Evolutionary conservation across 2,113 vertebrate genomes (phyloP).

Genomic region (Willisornis vidua): DNA sequence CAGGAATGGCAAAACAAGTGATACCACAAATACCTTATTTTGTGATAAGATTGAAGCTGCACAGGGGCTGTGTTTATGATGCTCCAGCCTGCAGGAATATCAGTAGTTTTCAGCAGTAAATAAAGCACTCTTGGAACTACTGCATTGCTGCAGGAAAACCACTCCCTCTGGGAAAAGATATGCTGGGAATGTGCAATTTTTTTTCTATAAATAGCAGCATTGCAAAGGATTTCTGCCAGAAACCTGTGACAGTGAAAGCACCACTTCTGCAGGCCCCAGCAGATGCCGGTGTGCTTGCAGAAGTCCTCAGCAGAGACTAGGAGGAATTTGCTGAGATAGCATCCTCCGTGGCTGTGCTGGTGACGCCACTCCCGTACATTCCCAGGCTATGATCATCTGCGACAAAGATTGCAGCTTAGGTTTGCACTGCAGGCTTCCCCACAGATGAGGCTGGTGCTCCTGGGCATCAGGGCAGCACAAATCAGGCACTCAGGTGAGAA

Average conservation of each 20-base stretch:
- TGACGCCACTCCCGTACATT: not conserved
- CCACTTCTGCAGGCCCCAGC: not conserved
- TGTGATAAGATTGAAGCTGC: not conserved
- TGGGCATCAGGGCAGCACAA: not conserved
- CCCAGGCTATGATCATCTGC: not conserved
- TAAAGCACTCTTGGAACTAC: not conserved
- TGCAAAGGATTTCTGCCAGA: not conserved
- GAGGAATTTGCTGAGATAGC: slow-evolving; percentile 56
- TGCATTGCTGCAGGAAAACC: slow-evolving; percentile 18
- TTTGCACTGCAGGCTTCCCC: not conserved
- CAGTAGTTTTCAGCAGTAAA: not conserved
- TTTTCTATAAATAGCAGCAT: not conserved
- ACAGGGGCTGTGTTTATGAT: not conserved
- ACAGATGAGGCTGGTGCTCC: not conserved
- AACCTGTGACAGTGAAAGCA: not conserved
- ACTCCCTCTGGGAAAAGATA: not conserved
- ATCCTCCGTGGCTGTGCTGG: not conserved
- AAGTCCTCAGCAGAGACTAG: not conserved
- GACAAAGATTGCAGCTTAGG: rapidly evolving
- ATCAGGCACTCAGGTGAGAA: not conserved
- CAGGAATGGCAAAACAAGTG: not conserved
- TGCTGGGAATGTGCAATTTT: not conserved
- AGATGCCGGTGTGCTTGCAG: not conserved
- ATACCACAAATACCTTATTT: not conserved
- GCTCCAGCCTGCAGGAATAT: not conserved